Base-by-base conservation (phyloP, 2,797 vertebrate genomes). In the Loriculus beryllinus region DNA sequence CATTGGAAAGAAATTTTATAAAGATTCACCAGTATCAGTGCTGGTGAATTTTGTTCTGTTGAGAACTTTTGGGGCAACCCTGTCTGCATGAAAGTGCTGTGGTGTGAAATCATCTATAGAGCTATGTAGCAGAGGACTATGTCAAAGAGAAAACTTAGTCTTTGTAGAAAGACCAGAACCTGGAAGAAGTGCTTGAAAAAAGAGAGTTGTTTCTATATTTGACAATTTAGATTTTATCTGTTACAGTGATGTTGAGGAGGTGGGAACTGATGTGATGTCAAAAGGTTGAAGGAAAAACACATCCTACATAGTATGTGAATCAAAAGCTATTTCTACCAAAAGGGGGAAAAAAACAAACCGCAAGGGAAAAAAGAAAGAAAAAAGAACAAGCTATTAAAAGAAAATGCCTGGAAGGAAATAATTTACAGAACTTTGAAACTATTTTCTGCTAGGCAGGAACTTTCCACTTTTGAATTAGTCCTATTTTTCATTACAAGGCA, bases 291-390 rank as follows among this genome's bases (percentile, higher is more conserved):
- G 17, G 17, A 82, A 76, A 67, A 25, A 7, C 29, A 47, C 0
- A 2, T 76, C 14, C 11, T 6, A 49, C 10, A 26, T 21, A 65
- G 3, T 47, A 31, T 19, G 33, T 59, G 20, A 87, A 69, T 12
- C 6, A 26, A 57, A 60, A 75, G 3, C 1, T 84, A 37, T 69
- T 91, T 77, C 31, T 56, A 64, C 26, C 12, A 67, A 70, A 85
- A 59, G 5, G 4, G 25, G 4, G 2, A 21, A 82, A 86, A 56
- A 1, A 5, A 0, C 1, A 42, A 62, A 3, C 3, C 20, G 16
- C 9, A 40, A 35, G 20, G 7, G 40, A 59, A 51, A 39, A 39
- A 22, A 59, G 39, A 60, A 68, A 59, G 10, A 35, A 70, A 39
- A 62, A 40, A 35, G 43, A 39, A 2, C 3, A 42, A 40, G 9